Evolutionary conservation across 2,797 vertebrate species (phyloP).

Genomic region (Champsocephalus gunnari): DNA sequence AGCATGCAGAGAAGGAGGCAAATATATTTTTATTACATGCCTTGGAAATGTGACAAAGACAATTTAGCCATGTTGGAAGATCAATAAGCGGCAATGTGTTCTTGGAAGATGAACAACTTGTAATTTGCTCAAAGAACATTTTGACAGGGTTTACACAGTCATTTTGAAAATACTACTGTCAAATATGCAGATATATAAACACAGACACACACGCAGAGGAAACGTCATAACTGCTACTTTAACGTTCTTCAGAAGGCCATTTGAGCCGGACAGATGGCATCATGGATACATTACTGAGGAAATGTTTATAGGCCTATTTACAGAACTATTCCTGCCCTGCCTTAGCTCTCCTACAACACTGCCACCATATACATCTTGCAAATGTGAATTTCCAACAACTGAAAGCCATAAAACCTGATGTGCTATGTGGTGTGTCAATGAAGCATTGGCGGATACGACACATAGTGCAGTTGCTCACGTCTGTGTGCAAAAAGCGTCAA

Average conservation of each 20-base stretch:
- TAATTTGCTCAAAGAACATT: constrained; percentile 28
- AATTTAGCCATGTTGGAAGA: constrained; percentile 34
- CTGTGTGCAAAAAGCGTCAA: constrained; percentile 16
- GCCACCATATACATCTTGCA: constrained; percentile 35
- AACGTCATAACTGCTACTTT: constrained; percentile 23
- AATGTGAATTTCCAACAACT: constrained; percentile 55
- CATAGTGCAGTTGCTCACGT: constrained; percentile 4
- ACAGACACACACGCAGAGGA: not conserved
- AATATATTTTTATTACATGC: constrained; percentile 32
- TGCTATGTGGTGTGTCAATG: constrained; percentile 20
- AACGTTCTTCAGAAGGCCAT: constrained; percentile 36
- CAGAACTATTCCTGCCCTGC: constrained; percentile 29
- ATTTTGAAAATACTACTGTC: constrained; percentile 24
- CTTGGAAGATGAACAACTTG: constrained; percentile 31
- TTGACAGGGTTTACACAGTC: constrained; percentile 11
- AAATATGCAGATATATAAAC: constrained; percentile 25
- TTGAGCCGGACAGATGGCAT: constrained; percentile 52
- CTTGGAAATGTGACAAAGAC: constrained; percentile 44
- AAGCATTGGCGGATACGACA: constrained; percentile 12
- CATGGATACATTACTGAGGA: constrained; percentile 43
- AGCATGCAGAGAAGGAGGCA: constrained; percentile 26
- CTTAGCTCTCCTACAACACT: constrained; percentile 18
- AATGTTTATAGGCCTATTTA: constrained; percentile 51
- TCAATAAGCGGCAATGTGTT: constrained; percentile 36
- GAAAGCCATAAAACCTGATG: constrained; percentile 50